phyloP scores from a whole-genome alignment of 2,888 invertebrate genomes.

The Ophioninae sp. region DNA sequence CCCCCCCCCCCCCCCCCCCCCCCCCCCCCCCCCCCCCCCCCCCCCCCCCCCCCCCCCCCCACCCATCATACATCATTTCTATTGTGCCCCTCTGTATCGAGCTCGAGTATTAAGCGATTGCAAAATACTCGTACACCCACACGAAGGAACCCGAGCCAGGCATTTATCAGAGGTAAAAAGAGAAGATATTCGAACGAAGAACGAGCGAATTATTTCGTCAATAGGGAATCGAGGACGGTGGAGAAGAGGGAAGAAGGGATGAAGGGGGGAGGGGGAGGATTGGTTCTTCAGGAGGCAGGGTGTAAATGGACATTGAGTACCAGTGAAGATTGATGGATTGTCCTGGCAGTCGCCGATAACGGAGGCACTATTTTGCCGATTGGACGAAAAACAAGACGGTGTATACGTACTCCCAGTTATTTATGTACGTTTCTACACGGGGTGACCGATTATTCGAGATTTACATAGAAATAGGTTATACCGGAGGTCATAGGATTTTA shows the following conservation, averaged over 20 bases:
- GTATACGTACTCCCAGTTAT: not conserved
- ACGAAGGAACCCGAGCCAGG: slow-evolving; percentile 21
- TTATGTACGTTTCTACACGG: too few relatives aligned
- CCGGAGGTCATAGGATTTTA: too few relatives aligned
- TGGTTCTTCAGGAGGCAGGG: slow-evolving; percentile 6
- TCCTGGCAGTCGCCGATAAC: slow-evolving; percentile 41
- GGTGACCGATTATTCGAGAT: too few relatives aligned
- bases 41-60: not conserved
- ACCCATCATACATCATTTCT: too few relatives aligned
- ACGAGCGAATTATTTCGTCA: slow-evolving; percentile 10
- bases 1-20: not conserved
- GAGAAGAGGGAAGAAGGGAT: too few relatives aligned
- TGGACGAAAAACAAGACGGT: slow-evolving; percentile 11
- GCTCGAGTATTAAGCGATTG: slow-evolving; percentile 30
- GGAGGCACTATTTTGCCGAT: slow-evolving; percentile 19
- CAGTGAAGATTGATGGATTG: slow-evolving; percentile 43
- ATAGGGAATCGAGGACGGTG: not conserved
- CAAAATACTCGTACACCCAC: slow-evolving; percentile 1
- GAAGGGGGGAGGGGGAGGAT: too few relatives aligned
- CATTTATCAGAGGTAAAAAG: slow-evolving; percentile 36
- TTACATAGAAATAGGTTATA: too few relatives aligned
- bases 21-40: not conserved
- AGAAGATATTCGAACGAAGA: slow-evolving; percentile 14
- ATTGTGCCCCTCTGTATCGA: slow-evolving; percentile 19
- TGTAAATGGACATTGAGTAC: slow-evolving; percentile 53